These are phyloP conservation scores for Xenopus borealis DNA, from an alignment of 2,113 vertebrate genomes.

Conservation along the genomic window DNA sequence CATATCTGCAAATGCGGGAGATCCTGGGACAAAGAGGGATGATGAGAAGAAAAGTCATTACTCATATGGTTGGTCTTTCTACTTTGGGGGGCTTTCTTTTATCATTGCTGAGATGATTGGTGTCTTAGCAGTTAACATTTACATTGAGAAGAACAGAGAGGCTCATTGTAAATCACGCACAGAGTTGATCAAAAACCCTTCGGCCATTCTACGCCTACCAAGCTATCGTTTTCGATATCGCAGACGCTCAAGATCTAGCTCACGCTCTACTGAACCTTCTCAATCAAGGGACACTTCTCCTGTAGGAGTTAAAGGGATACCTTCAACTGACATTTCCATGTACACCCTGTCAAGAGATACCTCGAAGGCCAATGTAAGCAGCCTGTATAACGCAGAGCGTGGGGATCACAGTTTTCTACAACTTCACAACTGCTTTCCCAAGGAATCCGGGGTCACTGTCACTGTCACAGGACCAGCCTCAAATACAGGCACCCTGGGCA, in stretches of 20 bases:
- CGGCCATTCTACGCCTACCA: constrained; percentile 84
- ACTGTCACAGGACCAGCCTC: constrained; percentile 72
- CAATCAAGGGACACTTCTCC: constrained; percentile 83
- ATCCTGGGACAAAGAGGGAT: constrained; percentile 86
- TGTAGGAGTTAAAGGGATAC: constrained; percentile 73
- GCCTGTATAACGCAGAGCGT: constrained; percentile 48
- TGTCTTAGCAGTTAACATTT: constrained; percentile 88
- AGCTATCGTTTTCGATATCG: constrained; percentile 89
- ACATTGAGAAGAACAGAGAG: constrained; percentile 90
- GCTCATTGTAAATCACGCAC: constrained; percentile 86
- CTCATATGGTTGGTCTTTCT: constrained; percentile 93
- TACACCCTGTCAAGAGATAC: constrained; percentile 77
- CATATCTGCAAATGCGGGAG: constrained; percentile 87
- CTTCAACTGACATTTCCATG: constrained; percentile 83
- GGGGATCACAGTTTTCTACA: constrained; percentile 83
- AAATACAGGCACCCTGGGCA: constrained; percentile 59
- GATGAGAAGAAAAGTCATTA: constrained; percentile 92
- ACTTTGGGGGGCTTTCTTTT: constrained; percentile 89
- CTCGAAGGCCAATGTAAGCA: constrained; percentile 62
- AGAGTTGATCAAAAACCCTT: constrained; percentile 81
- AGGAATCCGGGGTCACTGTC: constrained; percentile 79
- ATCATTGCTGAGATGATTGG: constrained; percentile 92
- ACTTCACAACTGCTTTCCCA: constrained; percentile 87
- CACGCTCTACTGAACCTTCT: constrained; percentile 84
- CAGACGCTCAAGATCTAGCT: constrained; percentile 74